Conservation (phyloP, 2,888 invertebrate genomes). For the Magallana nippona region DNA sequence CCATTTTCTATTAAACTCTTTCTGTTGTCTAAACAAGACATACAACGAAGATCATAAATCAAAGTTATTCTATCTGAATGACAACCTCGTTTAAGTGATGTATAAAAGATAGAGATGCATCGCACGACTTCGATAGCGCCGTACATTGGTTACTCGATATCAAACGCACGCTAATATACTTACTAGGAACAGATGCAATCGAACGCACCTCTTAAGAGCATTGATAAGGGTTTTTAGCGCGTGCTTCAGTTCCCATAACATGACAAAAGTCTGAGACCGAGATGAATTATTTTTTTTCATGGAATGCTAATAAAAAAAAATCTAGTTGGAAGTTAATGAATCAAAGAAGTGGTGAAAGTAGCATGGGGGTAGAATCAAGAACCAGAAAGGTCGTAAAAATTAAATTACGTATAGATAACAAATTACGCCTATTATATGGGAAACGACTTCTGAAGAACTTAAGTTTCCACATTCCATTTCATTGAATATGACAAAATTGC, state of each 20-base stretch:
- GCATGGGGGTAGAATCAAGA: background rate
- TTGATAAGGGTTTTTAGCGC: constrained; percentile 36
- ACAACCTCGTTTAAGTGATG: constrained; percentile 37
- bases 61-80: constrained; percentile 36
- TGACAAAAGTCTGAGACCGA: background rate
- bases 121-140: constrained; percentile 28
- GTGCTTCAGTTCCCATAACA: constrained; percentile 34
- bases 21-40: constrained; percentile 22
- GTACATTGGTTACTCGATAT: constrained; percentile 16
- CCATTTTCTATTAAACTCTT: constrained; percentile 16
- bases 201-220: constrained; percentile 36
- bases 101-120: constrained; percentile 32
- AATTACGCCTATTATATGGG: too few species aligned
- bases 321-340: background rate
- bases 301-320: constrained; percentile 13
- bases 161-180: constrained; percentile 31
- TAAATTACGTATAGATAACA: too few species aligned
- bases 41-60: constrained; percentile 27
- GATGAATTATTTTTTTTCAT: constrained; percentile 6
- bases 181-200: constrained; percentile 34
- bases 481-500: too few species aligned
- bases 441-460: too few species aligned
- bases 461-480: too few species aligned
- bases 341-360: constrained; percentile 2
- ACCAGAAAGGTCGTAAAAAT: background rate